A percentile compares a stretch with the other conserved stretches of the same genome.
Conservation (phyloP, 2,797 vertebrate genomes). For the Typhlichthys subterraneus region DNA sequence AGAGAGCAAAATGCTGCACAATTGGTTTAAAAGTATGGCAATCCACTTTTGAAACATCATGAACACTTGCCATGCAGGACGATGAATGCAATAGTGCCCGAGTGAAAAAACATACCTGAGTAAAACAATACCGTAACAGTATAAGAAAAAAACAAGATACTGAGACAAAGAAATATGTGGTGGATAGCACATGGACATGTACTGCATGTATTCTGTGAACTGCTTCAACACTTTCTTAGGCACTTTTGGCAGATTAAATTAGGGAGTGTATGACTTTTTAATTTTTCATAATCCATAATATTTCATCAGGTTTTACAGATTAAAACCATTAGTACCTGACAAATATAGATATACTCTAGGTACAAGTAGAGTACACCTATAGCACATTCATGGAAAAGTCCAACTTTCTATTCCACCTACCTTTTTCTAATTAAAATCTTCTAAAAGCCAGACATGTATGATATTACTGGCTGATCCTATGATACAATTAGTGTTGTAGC, state of each 20-base stretch:
- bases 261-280: conserved; percentile 8
- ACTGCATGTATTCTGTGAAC: conserved; percentile 37
- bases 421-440: no score
- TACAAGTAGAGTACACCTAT: no score
- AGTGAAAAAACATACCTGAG: conserved; percentile 73
- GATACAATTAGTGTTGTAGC: no score
- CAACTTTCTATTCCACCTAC: no score
- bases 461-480: no score
- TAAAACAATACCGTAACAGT: conserved; percentile 58
- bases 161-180: conserved; percentile 19
- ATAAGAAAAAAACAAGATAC: conserved; percentile 13
- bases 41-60: conserved; percentile 37
- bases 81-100: conserved; percentile 59
- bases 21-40: conserved; percentile 39
- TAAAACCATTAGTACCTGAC: no score
- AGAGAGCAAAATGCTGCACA: conserved; percentile 49
- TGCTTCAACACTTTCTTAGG: conserved; percentile 65
- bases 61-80: conserved; percentile 60
- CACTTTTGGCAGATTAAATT: conserved; percentile 79
- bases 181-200: conserved; percentile 11
- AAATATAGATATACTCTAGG: no score
- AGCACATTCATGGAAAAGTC: no score
- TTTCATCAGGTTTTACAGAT: no score
- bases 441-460: no score
- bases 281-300: no score